These are phyloP conservation scores for Callionymus lyra DNA, from an alignment of 2,113 vertebrate genomes.

Conservation along the genomic window DNA sequence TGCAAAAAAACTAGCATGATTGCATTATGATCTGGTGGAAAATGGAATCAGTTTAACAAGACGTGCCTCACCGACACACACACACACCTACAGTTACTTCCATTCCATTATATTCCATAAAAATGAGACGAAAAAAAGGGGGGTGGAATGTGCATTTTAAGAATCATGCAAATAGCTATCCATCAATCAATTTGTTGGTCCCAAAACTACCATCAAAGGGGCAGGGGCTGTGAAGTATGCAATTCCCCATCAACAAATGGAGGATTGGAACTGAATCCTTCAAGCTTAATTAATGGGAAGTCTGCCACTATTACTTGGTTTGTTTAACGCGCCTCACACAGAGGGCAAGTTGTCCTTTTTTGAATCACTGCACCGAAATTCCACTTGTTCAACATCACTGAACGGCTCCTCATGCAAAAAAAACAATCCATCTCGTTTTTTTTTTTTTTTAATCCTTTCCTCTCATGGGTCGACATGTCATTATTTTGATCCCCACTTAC, in stretches of 20 bases:
- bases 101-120: conserved; percentile 52
- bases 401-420: conserved; percentile 65
- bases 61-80: conserved; percentile 10
- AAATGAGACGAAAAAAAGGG: conserved; percentile 33
- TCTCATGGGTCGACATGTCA: conserved; percentile 63
- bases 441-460: conserved; percentile 62
- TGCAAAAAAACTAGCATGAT: conserved; percentile 45
- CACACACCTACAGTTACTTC: conserved; percentile 37
- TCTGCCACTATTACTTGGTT: conserved; percentile 70
- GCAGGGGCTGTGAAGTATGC: conserved; percentile 70
- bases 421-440: conserved; percentile 63
- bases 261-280: conserved; percentile 61
- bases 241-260: conserved; percentile 67
- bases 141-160: conserved; percentile 56
- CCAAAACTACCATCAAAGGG: conserved; percentile 66
- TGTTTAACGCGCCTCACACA: conserved; percentile 69
- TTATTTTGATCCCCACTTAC: conserved; percentile 63
- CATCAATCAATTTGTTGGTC: conserved; percentile 71
- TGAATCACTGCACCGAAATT: conserved; percentile 64
- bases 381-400: conserved; percentile 67
- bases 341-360: conserved; percentile 67
- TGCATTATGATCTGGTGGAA: conserved; percentile 56
- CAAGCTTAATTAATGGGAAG: conserved; percentile 71
- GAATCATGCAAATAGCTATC: conserved; percentile 71
- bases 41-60: conserved; percentile 60